phyloP scores from a whole-genome alignment of 2,113 vertebrate genomes.

The Chaetodon auriga region DNA sequence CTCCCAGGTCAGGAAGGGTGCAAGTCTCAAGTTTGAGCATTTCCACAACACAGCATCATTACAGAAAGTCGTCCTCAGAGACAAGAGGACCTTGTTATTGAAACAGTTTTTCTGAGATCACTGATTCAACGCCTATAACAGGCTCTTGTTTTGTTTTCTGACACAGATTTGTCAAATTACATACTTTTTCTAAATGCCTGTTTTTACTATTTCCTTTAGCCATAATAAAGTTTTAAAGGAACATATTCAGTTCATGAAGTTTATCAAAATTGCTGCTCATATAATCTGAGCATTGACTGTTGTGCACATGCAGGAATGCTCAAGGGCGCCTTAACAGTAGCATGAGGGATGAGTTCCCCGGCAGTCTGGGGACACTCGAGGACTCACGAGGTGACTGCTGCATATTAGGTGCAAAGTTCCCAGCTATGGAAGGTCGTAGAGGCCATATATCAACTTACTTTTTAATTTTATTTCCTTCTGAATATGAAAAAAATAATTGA shows the following conservation, averaged over 20 bases:
- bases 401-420: not conserved
- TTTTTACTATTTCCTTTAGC: not conserved
- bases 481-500: not conserved
- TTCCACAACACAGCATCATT: not conserved
- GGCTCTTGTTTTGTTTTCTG: not conserved
- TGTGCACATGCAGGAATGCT: too few species aligned
- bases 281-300: not conserved
- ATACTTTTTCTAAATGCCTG: too few species aligned
- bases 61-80: not conserved
- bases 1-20: not conserved
- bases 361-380: not conserved
- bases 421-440: not conserved
- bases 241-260: not conserved
- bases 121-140: conserved; percentile 11
- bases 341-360: too few species aligned
- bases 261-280: not conserved
- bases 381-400: not conserved
- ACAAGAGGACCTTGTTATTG: not conserved
- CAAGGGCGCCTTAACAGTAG: too few species aligned
- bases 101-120: conserved; percentile 10
- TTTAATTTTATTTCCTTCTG: not conserved
- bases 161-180: not conserved
- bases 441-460: not conserved
- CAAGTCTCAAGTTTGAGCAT: not conserved
- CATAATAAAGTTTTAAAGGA: not conserved